A percentile compares a stretch with the other conserved stretches of the same genome.
Evolutionary conservation across 2,797 vertebrate species (phyloP).

Genomic region (Urophycis tenuis): DNA sequence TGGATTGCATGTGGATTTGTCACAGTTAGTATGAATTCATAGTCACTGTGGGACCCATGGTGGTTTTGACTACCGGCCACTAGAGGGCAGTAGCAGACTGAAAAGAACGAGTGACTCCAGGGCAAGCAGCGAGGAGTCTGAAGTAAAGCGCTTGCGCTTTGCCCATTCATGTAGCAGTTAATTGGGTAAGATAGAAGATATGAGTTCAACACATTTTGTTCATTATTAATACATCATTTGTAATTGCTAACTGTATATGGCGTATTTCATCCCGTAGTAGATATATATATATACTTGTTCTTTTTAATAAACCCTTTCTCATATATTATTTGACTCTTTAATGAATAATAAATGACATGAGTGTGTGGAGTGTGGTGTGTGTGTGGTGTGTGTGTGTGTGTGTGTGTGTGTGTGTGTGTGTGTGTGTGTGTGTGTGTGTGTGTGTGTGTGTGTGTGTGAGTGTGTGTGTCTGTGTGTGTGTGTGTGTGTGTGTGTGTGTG

Average conservation of each 20-base stretch:
- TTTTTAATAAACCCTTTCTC: neutral
- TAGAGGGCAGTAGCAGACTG: neutral
- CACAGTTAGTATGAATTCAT: neutral
- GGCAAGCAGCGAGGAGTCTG: neutral
- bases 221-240: neutral
- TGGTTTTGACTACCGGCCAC: neutral
- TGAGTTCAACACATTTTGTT: neutral
- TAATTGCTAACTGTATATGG: neutral
- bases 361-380: too few species aligned
- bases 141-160: neutral
- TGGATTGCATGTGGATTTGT: neutral
- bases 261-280: neutral
- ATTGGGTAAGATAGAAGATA: neutral
- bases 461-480: too few species aligned
- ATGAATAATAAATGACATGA: neutral
- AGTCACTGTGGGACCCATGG: neutral
- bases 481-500: neutral
- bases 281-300: neutral
- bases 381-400: too few species aligned
- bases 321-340: neutral
- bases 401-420: too few species aligned
- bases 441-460: too few species aligned
- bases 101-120: neutral
- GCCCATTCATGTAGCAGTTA: neutral
- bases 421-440: too few species aligned